Percentiles rank a stretch among this genome's conserved stretches.
Evolutionary conservation across 2,113 vertebrate genomes (phyloP).

Genomic region (Nothobranchius furzeri): DNA sequence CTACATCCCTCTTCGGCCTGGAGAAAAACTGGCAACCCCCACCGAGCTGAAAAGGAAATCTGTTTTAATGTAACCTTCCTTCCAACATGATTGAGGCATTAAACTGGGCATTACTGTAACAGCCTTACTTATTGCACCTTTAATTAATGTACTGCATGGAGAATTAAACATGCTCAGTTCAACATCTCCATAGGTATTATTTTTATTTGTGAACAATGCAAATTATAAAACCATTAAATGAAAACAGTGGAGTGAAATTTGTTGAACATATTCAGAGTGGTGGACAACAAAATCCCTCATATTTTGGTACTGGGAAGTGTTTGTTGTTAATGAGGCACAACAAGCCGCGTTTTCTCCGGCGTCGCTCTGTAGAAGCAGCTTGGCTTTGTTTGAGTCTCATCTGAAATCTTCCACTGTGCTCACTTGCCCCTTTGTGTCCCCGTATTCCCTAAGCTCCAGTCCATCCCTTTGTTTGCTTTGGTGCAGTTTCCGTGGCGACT

Average conservation of each 20-base stretch:
- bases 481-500: constrained; percentile 79
- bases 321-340: constrained; percentile 32
- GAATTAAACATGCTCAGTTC: constrained; percentile 71
- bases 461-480: constrained; percentile 83
- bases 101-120: too few relatives aligned
- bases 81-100: too few relatives aligned
- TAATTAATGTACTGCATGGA: constrained; percentile 42
- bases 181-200: constrained; percentile 62
- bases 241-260: constrained; percentile 30
- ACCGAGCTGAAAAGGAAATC: too few relatives aligned
- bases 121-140: too few relatives aligned
- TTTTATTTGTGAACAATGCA: constrained; percentile 80
- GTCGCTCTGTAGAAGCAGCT: constrained; percentile 22
- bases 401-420: constrained; percentile 69
- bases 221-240: constrained; percentile 20
- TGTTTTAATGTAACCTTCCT: too few relatives aligned
- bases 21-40: too few relatives aligned
- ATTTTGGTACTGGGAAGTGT: not conserved
- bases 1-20: too few relatives aligned
- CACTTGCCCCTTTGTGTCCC: constrained; percentile 77
- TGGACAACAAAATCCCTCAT: constrained; percentile 8
- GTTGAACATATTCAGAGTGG: constrained; percentile 25
- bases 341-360: constrained; percentile 24
- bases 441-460: constrained; percentile 70
- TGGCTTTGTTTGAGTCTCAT: constrained; percentile 57